Evolutionary conservation across 2,888 invertebrate species (phyloP), one percentile per base, ranked within the genome.

Genomic region (Polydrusus cervinus): DNA sequence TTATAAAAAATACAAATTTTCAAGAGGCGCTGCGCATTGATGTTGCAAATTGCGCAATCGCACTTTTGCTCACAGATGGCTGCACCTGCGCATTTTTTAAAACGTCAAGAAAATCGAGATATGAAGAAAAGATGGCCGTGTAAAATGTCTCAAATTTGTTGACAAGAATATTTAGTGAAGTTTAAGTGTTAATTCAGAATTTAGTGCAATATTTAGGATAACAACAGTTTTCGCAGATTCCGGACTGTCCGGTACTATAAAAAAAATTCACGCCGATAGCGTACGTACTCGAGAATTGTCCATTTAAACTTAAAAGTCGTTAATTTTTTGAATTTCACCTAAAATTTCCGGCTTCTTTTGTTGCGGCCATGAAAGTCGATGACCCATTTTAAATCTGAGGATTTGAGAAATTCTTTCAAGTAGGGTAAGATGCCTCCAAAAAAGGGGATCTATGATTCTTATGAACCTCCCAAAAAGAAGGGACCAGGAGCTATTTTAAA

Each of bases 381-480:
- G 45, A 69, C 51, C 72, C 60, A 38, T 55, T 65, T 25, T 30
- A 13, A 51, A 25, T n/a, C 49, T 38, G 10, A 16, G 30, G 14
- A 14, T 49, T 49, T 43, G 16, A 38, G 11, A 30, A 14, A n/a
- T 40, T 64, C 18, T 30, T 64, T 34, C 3, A 16, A 16, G 9
- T n/a, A 38, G 14, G 8, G 7, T 16, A 51, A 16, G 13, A 74
- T 74, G 68, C 55, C 68, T 34, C 57, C 34, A 6, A 68, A 34
- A 55, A 68, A 62, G 45, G 25, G 40, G 13, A 65, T 60, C 13
- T 16, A 14, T 9, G 51, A 47, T 55, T 40, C 60, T 60, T 25
- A 79, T 60, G 83, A 83, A 71, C 82, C 84, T 10, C 81, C 82
- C 2, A 79, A 74, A 57, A 85, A 85, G 75, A 84, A 79, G 75